These are phyloP conservation scores for Pheosia gnoma DNA, from an alignment of 2,888 invertebrate genomes.

Conservation along the genomic window DNA sequence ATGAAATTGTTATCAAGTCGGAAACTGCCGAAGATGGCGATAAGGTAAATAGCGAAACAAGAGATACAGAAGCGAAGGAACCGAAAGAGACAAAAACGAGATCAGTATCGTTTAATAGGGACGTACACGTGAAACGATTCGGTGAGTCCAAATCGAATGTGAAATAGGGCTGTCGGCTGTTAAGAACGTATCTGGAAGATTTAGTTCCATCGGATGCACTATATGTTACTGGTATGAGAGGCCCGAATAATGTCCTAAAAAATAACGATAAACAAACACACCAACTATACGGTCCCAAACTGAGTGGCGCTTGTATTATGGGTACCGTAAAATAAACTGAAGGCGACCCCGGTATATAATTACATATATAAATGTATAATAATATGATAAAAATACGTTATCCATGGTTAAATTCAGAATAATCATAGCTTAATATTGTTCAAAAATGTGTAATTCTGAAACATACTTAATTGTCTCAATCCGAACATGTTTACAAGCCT, in stretches of 20 bases:
- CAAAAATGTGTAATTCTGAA: too few relatives aligned
- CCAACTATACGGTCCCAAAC: too few relatives aligned
- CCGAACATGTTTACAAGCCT: too few relatives aligned
- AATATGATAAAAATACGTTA: too few relatives aligned
- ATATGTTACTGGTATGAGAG: neutral
- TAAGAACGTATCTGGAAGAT: neutral
- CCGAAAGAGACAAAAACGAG: conserved; percentile 79
- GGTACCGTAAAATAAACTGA: too few relatives aligned
- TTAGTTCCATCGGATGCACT: conserved; percentile 5
- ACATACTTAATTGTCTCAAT: too few relatives aligned
- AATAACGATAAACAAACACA: too few relatives aligned
- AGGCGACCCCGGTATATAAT: too few relatives aligned
- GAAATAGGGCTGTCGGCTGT: neutral
- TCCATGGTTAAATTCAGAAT: too few relatives aligned
- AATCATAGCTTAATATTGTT: too few relatives aligned
- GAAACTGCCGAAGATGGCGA: conserved; percentile 73
- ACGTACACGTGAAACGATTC: conserved; percentile 95
- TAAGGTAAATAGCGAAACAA: conserved; percentile 61
- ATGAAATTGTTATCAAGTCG: conserved; percentile 72
- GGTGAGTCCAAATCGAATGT: conserved; percentile 83
- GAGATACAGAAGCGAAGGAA: conserved; percentile 70
- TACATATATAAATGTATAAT: too few relatives aligned
- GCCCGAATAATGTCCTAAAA: neutral
- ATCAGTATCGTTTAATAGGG: conserved; percentile 95
- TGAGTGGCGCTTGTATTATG: too few relatives aligned